These are phyloP conservation scores for Tursiops truncatus DNA, from an alignment of 2,113 vertebrate genomes.

Conservation along the genomic window DNA sequence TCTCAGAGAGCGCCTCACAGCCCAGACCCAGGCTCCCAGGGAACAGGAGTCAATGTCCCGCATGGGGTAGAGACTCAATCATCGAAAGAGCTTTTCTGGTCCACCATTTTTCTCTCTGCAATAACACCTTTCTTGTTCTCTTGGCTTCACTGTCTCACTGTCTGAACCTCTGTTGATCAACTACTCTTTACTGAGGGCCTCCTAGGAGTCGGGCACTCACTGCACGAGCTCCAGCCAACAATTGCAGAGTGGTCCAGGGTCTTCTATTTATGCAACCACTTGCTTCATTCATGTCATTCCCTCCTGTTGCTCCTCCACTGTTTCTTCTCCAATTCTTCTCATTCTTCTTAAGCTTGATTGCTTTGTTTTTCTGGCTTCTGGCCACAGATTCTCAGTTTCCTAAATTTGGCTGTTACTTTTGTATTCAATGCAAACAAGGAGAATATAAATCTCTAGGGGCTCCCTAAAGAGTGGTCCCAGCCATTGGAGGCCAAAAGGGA, in stretches of 20 bases:
- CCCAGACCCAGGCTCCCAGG: not conserved
- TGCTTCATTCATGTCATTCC: rapidly evolving
- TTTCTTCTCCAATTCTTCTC: no score
- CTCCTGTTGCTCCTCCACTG: rapidly evolving
- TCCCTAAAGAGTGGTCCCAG: no score
- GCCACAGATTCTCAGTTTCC: not conserved
- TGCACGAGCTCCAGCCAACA: rapidly evolving
- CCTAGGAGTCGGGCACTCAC: rapidly evolving
- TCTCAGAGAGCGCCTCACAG: rapidly evolving
- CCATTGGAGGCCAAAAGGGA: not conserved
- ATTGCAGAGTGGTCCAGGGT: rapidly evolving
- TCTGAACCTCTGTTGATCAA: rapidly evolving
- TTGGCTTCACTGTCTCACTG: rapidly evolving
- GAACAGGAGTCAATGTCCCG: rapidly evolving
- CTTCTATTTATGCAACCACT: rapidly evolving
- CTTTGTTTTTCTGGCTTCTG: not conserved
- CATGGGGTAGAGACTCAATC: rapidly evolving
- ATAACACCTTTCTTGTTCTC: not conserved
- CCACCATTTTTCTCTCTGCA: not conserved
- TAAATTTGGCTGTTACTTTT: not conserved
- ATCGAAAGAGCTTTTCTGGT: rapidly evolving
- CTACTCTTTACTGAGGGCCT: not conserved
- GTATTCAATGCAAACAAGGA: not conserved
- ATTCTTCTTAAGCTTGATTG: not conserved
- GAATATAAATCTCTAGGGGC: not conserved